A percentile compares a stretch with the other conserved stretches of the same genome.
phyloP scores from a whole-genome alignment of 2,113 vertebrate genomes.

The Acinonyx jubatus region DNA sequence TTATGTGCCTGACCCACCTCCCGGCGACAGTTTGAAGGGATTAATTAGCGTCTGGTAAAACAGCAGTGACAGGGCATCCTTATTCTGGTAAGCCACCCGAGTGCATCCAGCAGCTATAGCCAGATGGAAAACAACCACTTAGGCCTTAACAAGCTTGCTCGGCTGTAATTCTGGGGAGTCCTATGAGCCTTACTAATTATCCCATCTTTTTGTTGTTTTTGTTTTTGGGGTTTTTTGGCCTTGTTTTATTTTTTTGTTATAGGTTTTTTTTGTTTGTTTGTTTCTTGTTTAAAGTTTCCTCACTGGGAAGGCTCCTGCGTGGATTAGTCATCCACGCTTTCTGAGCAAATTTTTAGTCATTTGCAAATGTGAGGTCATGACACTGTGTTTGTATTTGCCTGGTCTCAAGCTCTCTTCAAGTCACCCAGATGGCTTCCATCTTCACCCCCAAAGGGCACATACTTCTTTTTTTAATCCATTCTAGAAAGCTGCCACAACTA shows the following conservation, averaged over 20 bases:
- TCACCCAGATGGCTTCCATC: background rate
- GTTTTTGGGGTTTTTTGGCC: background rate
- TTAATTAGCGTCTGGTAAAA: constrained; percentile 26
- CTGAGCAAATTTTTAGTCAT: background rate
- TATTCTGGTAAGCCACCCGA: background rate
- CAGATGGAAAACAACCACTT: constrained; percentile 61
- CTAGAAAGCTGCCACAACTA: background rate
- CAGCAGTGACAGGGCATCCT: constrained; percentile 4
- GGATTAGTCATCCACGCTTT: background rate
- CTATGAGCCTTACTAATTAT: constrained; percentile 33
- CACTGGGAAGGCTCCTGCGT: background rate
- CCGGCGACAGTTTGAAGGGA: background rate
- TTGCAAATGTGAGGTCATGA: background rate
- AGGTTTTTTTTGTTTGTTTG: background rate
- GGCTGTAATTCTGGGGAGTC: constrained; percentile 18
- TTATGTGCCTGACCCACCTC: background rate
- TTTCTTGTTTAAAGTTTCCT: background rate
- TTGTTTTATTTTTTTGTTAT: background rate
- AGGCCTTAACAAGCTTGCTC: constrained; percentile 56
- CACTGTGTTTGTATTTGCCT: background rate
- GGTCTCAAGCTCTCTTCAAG: constrained; percentile 1
- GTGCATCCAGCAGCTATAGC: background rate
- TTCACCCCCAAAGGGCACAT: background rate
- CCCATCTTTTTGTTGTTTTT: background rate
- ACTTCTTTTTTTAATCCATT: background rate